These are phyloP conservation scores for Quadriops clusia DNA, from an alignment of 2,888 invertebrate genomes.

Conservation along the genomic window DNA sequence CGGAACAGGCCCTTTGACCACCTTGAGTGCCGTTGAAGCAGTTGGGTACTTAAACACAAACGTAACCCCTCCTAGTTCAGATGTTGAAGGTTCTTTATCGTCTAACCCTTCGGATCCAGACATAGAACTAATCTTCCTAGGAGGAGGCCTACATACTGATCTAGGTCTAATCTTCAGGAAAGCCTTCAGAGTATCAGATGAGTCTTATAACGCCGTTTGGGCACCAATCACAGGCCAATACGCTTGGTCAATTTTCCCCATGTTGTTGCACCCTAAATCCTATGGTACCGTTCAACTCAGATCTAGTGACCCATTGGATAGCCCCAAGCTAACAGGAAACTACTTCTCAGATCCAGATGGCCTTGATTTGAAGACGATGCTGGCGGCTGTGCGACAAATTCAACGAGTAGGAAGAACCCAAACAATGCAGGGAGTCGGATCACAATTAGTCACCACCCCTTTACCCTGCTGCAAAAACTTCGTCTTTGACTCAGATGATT, in stretches of 20 bases:
- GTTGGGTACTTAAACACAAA: conserved; percentile 48
- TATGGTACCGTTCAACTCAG: conserved; percentile 49
- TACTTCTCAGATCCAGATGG: conserved; percentile 52
- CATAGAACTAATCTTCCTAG: conserved; percentile 56
- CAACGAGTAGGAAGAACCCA: conserved; percentile 46
- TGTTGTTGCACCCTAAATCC: conserved; percentile 56
- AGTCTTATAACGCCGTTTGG: conserved; percentile 44
- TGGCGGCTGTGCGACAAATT: conserved; percentile 46
- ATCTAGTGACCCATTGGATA: conserved; percentile 50
- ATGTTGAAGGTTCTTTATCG: too few species aligned
- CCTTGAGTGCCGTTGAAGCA: conserved; percentile 45
- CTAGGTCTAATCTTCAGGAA: conserved; percentile 22
- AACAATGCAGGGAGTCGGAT: conserved; percentile 46
- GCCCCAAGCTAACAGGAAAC: conserved; percentile 58
- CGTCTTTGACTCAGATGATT: conserved; percentile 47
- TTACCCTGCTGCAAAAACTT: conserved; percentile 40
- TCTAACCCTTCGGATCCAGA: conserved; percentile 44
- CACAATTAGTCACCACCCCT: conserved; percentile 26
- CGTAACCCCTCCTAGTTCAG: conserved; percentile 34
- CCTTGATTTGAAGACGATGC: conserved; percentile 49
- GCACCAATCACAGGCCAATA: conserved; percentile 38
- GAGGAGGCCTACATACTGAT: conserved; percentile 35
- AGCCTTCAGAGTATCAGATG: conserved; percentile 44
- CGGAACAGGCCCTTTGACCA: conserved; percentile 39
- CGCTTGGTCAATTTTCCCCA: conserved; percentile 43